Evolutionary conservation across 2,113 vertebrate species (phyloP).

Genomic region (Rhizomys pruinosus): DNA sequence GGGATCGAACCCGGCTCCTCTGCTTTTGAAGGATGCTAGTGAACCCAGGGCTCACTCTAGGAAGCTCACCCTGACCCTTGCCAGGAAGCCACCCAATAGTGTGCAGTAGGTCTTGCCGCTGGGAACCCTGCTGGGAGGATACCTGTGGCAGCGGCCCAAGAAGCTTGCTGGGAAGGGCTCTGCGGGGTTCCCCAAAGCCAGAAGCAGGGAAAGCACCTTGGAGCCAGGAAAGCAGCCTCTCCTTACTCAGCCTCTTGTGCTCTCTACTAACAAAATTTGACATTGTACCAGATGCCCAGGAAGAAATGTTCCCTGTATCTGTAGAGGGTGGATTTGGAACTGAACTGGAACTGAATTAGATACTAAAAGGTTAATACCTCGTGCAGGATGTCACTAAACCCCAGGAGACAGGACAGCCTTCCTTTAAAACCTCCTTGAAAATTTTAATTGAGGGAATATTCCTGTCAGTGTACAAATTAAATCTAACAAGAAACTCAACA

Average conservation of each 20-base stretch:
- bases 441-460: neutral
- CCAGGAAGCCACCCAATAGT: neutral
- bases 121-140: neutral
- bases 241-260: neutral
- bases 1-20: too few relatives aligned
- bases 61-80: neutral
- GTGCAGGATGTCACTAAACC: too few relatives aligned
- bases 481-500: neutral
- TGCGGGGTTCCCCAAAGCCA: rapidly evolving
- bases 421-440: neutral
- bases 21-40: neutral
- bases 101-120: neutral
- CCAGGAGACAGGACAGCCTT: neutral
- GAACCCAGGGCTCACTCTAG: neutral
- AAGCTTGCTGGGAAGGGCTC: neutral
- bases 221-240: neutral
- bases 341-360: too few relatives aligned
- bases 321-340: neutral
- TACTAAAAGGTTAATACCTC: neutral
- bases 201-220: neutral
- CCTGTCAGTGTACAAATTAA: neutral
- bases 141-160: neutral
- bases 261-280: neutral
- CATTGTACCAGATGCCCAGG: neutral
- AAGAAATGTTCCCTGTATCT: neutral